Evolutionary conservation across 2,113 vertebrate genomes (phyloP).

Genomic region (Lampris megalopsis): DNA sequence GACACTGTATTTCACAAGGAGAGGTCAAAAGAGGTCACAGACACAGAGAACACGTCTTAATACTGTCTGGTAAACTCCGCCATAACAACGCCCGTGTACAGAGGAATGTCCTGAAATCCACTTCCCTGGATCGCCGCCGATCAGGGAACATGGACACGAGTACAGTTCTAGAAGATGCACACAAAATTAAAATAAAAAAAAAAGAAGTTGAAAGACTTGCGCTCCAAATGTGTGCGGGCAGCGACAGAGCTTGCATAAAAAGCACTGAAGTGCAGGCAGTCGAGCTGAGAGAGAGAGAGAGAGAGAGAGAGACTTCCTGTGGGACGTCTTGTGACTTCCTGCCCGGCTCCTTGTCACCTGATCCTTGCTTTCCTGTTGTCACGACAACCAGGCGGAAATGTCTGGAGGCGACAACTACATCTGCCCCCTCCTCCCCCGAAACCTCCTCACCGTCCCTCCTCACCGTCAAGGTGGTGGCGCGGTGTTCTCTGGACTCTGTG

Average conservation of each 20-base stretch:
- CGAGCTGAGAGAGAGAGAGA: slow-evolving; percentile 20
- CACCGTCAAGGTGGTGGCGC: slow-evolving; percentile 13
- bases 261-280: slow-evolving; percentile 64
- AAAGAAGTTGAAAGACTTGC: slow-evolving; percentile 35
- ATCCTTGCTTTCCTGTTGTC: slow-evolving; percentile 5
- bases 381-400: slow-evolving; percentile 11
- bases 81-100: slow-evolving; percentile 80
- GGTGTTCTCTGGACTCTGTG: background rate
- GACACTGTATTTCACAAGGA: slow-evolving; percentile 92
- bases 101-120: slow-evolving; percentile 85
- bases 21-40: slow-evolving; percentile 91
- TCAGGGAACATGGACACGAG: slow-evolving; percentile 63
- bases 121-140: slow-evolving; percentile 60
- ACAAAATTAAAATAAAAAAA: slow-evolving; percentile 79
- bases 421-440: background rate
- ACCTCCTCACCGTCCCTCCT: background rate
- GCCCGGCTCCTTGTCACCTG: slow-evolving; percentile 26
- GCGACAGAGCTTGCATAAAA: slow-evolving; percentile 34
- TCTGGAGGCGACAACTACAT: background rate
- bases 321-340: slow-evolving; percentile 64
- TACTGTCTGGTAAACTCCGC: slow-evolving; percentile 95
- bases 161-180: slow-evolving; percentile 87
- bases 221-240: no score
- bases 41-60: slow-evolving; percentile 90
- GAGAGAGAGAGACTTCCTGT: slow-evolving; percentile 56